Percentiles rank a stretch among this genome's conserved stretches.
phyloP scores from a whole-genome alignment of 2,797 vertebrate species.

The Pangasius macronema region DNA sequence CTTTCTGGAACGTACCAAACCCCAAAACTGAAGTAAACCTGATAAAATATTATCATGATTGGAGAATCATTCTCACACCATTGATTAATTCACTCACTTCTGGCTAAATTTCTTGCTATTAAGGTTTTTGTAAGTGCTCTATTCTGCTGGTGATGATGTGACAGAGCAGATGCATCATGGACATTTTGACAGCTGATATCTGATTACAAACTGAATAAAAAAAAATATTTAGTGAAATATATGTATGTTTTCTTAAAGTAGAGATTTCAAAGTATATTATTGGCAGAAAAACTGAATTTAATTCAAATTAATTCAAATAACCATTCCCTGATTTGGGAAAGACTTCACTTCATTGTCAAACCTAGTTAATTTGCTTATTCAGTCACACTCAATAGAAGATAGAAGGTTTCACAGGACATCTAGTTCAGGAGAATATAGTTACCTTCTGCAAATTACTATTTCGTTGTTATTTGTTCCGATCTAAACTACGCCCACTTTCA shows the following conservation, averaged over 20 bases:
- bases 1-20: background rate
- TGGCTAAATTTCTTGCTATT: background rate
- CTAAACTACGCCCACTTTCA: too few relatives aligned
- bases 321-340: background rate
- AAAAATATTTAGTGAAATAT: background rate
- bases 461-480: background rate
- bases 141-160: background rate
- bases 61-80: background rate
- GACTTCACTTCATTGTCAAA: background rate
- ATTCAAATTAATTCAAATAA: background rate
- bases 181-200: background rate
- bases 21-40: background rate
- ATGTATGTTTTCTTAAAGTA: background rate
- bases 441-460: background rate
- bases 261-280: background rate
- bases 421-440: background rate
- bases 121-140: background rate
- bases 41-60: background rate
- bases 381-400: background rate
- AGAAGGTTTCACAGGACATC: background rate
- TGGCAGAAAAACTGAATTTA: background rate
- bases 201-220: background rate
- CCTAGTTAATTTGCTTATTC: background rate
- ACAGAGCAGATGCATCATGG: background rate
- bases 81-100: background rate